phyloP scores from a whole-genome alignment of 2,888 invertebrate species.

The Uropetala carovei region DNA sequence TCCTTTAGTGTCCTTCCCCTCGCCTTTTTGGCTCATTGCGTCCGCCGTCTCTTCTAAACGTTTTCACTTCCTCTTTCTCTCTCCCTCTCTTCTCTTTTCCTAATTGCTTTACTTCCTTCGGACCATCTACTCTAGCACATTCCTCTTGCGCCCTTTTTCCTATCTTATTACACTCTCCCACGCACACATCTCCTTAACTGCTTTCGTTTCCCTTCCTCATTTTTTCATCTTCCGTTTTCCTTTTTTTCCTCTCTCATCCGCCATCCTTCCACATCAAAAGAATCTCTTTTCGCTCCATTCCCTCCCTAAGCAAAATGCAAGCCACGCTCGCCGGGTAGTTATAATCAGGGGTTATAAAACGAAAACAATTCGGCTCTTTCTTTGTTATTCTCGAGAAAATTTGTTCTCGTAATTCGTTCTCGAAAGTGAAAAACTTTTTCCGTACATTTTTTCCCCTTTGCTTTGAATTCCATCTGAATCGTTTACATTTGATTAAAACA shows the following conservation, averaged over 20 bases:
- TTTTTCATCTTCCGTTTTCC: neutral
- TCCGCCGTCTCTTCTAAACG: conserved; percentile 20
- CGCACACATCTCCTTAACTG: neutral
- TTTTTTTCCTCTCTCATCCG: neutral
- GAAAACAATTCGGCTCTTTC: neutral
- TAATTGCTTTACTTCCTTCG: conserved; percentile 32
- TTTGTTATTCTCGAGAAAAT: neutral
- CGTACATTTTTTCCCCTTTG: too few relatives aligned
- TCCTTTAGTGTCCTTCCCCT: neutral
- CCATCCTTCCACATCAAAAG: neutral
- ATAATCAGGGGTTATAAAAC: neutral
- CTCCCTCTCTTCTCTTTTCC: neutral
- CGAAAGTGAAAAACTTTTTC: too few relatives aligned
- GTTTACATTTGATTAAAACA: too few relatives aligned
- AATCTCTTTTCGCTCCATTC: neutral
- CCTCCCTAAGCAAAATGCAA: neutral
- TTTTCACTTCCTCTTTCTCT: neutral
- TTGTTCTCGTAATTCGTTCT: too few relatives aligned
- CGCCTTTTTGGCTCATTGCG: conserved; percentile 35
- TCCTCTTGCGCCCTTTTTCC: neutral
- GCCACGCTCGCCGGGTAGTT: neutral
- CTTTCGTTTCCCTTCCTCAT: neutral
- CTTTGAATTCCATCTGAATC: too few relatives aligned
- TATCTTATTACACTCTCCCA: neutral
- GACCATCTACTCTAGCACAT: neutral